Evolutionary conservation across 2,797 vertebrate genomes (phyloP).

Genomic region (Lepilemur septentrionalis): DNA sequence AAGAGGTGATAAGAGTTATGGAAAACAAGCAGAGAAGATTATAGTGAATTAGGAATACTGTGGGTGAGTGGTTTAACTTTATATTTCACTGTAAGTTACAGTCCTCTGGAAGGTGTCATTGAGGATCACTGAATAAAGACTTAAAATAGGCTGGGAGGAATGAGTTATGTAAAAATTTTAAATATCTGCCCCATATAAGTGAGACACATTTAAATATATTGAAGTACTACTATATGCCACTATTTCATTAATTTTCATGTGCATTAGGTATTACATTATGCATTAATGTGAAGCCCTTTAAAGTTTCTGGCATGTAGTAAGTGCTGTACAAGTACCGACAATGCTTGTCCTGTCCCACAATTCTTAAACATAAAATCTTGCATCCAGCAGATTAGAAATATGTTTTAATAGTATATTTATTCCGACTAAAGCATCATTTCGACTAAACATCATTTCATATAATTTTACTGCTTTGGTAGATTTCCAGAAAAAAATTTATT

Average conservation of each 20-base stretch:
- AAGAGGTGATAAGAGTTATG: background rate
- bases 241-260: background rate
- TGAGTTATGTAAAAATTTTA: background rate
- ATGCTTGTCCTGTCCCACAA: background rate
- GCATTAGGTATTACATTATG: background rate
- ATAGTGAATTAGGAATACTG: background rate
- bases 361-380: background rate
- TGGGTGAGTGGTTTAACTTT: background rate
- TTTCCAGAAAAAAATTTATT: background rate
- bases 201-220: background rate
- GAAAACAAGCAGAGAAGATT: background rate
- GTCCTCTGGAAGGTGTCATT: background rate
- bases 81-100: background rate
- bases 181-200: background rate
- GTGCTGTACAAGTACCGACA: background rate
- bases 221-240: background rate
- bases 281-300: background rate
- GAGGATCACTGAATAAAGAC: background rate
- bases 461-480: background rate
- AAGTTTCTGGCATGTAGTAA: background rate
- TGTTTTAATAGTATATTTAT: background rate
- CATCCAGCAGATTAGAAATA: background rate
- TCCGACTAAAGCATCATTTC: background rate
- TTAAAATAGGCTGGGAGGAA: background rate
- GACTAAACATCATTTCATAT: background rate